phyloP scores from a whole-genome alignment of 2,797 vertebrate genomes.

The Enteromius treurensis region DNA sequence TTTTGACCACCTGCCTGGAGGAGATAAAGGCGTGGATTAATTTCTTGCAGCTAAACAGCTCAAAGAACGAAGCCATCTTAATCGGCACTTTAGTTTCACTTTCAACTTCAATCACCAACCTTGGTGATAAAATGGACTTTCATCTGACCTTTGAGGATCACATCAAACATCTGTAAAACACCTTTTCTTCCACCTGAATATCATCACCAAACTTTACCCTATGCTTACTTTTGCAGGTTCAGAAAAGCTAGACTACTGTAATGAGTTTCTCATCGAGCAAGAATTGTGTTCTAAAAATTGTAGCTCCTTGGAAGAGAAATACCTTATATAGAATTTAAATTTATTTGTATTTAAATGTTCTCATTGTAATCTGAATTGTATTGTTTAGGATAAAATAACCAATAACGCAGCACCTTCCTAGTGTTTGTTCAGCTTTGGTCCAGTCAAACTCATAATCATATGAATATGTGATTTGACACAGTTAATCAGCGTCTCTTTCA shows the following conservation, averaged over 20 bases:
- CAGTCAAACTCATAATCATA: conserved; percentile 53
- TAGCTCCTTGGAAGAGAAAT: background rate
- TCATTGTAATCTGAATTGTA: background rate
- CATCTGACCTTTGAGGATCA: background rate
- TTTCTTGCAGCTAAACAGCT: too few relatives aligned
- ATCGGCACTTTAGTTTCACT: too few relatives aligned
- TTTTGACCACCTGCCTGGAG: too few relatives aligned
- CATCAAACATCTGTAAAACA: background rate
- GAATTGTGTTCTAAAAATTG: too few relatives aligned
- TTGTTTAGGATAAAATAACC: background rate
- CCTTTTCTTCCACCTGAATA: background rate
- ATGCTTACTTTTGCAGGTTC: background rate
- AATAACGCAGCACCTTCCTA: background rate
- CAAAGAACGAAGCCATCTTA: too few relatives aligned
- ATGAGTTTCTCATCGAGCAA: background rate
- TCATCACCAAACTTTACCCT: background rate
- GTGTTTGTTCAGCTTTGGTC: conserved; percentile 14
- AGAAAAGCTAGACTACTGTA: background rate
- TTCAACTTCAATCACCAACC: background rate
- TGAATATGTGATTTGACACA: conserved; percentile 57
- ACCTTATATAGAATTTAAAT: background rate
- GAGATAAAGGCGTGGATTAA: too few relatives aligned
- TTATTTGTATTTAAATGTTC: background rate
- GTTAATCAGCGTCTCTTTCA: conserved; percentile 67
- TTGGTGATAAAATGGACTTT: background rate